Evolutionary conservation across 2,113 vertebrate genomes (phyloP).

Genomic region (Accipiter virgatus): DNA sequence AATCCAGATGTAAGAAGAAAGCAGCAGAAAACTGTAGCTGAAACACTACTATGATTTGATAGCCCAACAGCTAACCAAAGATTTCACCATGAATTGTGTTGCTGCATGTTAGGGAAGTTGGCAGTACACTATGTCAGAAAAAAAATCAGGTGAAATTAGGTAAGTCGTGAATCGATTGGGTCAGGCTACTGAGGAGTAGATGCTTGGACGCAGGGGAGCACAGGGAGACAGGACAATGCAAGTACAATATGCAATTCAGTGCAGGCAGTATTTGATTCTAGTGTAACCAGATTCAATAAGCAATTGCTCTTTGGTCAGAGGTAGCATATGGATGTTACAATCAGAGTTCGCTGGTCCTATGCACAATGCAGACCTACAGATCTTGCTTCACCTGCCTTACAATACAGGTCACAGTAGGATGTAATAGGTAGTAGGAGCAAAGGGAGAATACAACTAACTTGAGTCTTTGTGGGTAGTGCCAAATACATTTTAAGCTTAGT

Average conservation of each 20-base stretch:
- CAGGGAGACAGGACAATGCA: not conserved
- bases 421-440: not conserved
- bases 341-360: not conserved
- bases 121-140: not conserved
- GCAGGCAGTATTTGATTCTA: not conserved
- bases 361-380: not conserved
- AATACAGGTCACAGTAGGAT: not conserved
- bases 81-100: not conserved
- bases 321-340: not conserved
- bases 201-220: not conserved
- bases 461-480: not conserved
- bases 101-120: not conserved
- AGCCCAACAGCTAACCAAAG: not conserved
- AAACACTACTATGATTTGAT: not conserved
- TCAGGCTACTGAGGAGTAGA: not conserved
- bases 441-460: not conserved
- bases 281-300: not conserved
- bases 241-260: not conserved
- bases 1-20: not conserved
- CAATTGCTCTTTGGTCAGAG: not conserved
- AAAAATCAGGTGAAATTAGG: not conserved
- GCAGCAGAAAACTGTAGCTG: not conserved
- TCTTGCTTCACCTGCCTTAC: not conserved
- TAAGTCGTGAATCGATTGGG: not conserved
- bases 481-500: not conserved